Conservation (phyloP, 2,888 invertebrate genomes). For the Drosophila ustulata region DNA sequence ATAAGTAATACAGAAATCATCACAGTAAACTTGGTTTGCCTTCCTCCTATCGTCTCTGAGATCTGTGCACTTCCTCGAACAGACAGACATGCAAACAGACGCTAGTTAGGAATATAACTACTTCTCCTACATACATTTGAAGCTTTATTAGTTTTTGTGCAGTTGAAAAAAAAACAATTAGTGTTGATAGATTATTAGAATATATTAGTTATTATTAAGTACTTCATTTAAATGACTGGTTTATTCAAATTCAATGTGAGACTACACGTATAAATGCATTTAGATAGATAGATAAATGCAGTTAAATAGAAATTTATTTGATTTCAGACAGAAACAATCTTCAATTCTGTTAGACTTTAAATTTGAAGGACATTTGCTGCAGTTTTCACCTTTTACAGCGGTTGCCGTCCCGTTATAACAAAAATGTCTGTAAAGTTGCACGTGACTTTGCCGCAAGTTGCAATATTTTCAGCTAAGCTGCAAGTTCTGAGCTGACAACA, state of each 20-base stretch:
- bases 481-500: conserved; percentile 62
- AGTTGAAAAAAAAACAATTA: no score
- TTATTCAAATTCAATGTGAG: conserved; percentile 15
- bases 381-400: conserved; percentile 36
- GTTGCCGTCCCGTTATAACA: conserved; percentile 44
- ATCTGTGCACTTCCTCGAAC: no score
- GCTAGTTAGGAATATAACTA: no score
- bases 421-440: conserved; percentile 78
- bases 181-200: no score
- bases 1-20: no score
- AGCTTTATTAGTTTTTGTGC: no score
- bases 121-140: no score
- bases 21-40: no score
- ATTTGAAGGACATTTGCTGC: conserved; percentile 28
- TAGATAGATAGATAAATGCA: not conserved
- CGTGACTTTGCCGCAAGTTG: conserved; percentile 75
- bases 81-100: no score
- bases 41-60: no score
- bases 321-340: conserved; percentile 30
- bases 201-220: no score
- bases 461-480: conserved; percentile 71
- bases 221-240: no score
- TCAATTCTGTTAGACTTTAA: conserved; percentile 27
- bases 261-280: conserved; percentile 11
- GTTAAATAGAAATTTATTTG: conserved; percentile 61